Evolutionary conservation across 2,888 invertebrate species (phyloP), one percentile per base, ranked within the genome.

Genomic region (Phortica magna): DNA sequence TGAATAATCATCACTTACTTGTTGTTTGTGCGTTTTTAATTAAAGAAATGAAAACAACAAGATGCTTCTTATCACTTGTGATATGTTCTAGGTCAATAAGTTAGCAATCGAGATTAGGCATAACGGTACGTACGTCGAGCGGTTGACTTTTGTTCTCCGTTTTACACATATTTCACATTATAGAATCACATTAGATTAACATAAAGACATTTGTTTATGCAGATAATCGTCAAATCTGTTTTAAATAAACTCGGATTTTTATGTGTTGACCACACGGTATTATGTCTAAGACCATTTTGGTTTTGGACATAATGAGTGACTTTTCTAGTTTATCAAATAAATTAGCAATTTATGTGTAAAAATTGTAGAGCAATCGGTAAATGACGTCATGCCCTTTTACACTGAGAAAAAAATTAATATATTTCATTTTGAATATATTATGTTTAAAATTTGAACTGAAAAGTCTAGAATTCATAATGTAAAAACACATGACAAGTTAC

Each of bases 41-140:
- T 43, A 68, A 68, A 48, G 6, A 19, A 55, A 67, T 31, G 31
- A 31, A 31, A 31, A 31, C 31, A 31, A 31, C 31, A 31, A 31
- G 31, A 4, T 31, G 31, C 31, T 31, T 31, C 31, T 83, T 85
- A 85, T 87, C 85, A 82, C 79, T 61, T 53, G 14, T 48, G 57
- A 71, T 77, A 19, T 65, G 31, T 14, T 65, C 19, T 64, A 65
- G 39, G 22, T n/a, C 39, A 41, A 74, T 55, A 55, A 14, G 70
- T 71, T 71, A 39, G n/a, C 43, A 19, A 64, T 39, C 14, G 22
- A 22, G 68, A 68, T 68, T 43, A 43, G 65, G 31, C 31, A 31
- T 31, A 31, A 31, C 31, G 31, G 31, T 31, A 31, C 31, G 31
- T 31, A 31, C 31, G 31, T 31, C 31, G 31, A 31, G 31, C 31